Percentiles rank a stretch among this genome's conserved stretches.
These are phyloP conservation scores for Oncorhynchus keta DNA, from an alignment of 2,113 vertebrate species.

Conservation along the genomic window DNA sequence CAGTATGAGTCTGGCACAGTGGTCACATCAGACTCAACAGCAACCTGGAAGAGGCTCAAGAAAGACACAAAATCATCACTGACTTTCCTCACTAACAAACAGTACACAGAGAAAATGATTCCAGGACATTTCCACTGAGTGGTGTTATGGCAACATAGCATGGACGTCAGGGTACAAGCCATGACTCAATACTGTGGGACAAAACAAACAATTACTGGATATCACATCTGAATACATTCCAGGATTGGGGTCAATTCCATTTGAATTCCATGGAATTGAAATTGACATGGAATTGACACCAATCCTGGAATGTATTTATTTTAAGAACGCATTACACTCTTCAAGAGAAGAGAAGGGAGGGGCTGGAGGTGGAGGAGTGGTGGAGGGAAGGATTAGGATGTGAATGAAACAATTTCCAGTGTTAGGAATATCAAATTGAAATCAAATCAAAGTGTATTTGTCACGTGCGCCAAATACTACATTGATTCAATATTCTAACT, in stretches of 20 bases:
- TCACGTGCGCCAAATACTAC: not conserved
- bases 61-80: not conserved
- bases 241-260: not conserved
- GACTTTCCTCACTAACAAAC: slow-evolving; percentile 1
- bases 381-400: not conserved
- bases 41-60: slow-evolving; percentile 10
- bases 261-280: no score
- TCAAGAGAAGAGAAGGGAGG: not conserved
- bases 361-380: not conserved
- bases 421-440: not conserved
- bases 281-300: no score
- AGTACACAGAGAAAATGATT: not conserved
- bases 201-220: not conserved
- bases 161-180: not conserved
- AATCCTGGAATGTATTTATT: no score
- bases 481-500: not conserved
- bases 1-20: not conserved
- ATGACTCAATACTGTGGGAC: not conserved
- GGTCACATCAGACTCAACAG: not conserved
- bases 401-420: not conserved
- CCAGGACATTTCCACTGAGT: not conserved
- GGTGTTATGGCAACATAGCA: not conserved
- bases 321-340: no score
- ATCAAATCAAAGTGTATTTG: no score
- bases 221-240: not conserved